Conservation (phyloP, 2,888 invertebrate genomes). For the Thymelicus lineola region DNA sequence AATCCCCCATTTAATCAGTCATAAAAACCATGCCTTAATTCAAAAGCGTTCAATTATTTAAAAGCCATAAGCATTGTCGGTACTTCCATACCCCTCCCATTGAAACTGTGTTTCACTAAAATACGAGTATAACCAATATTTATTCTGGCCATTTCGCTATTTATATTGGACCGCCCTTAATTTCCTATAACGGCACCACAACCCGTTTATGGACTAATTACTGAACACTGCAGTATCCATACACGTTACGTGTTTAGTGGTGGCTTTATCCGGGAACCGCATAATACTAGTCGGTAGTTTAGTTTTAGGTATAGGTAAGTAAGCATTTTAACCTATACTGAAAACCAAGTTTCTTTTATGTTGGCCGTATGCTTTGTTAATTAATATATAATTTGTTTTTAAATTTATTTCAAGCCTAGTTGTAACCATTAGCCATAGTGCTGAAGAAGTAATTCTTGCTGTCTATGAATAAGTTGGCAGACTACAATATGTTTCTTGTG, state of each 20-base stretch:
- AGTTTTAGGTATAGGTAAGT: conserved; percentile 24
- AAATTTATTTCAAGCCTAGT: too few species aligned
- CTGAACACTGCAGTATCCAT: conserved; percentile 42
- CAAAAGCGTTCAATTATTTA: background rate
- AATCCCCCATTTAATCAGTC: too few species aligned
- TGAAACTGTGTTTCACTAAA: conserved; percentile 20
- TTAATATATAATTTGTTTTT: too few species aligned
- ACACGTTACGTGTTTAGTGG: conserved; percentile 38
- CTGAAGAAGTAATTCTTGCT: too few species aligned
- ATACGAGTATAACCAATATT: conserved; percentile 31
- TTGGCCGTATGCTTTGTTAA: too few species aligned
- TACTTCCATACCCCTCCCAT: background rate
- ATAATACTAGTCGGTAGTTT: conserved; percentile 37
- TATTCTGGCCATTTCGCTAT: conserved; percentile 36
- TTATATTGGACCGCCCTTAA: conserved; percentile 47
- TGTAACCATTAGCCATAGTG: too few species aligned
- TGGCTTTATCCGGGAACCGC: conserved; percentile 37
- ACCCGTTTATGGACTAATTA: conserved; percentile 49
- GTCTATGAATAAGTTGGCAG: too few species aligned
- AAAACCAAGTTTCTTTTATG: background rate
- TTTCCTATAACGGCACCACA: conserved; percentile 47
- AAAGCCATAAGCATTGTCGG: conserved; percentile 5
- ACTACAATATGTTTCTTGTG: too few species aligned
- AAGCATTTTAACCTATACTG: background rate
- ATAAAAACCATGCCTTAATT: background rate